Conservation (phyloP, 1,140 invertebrate species). For the Pachyrhynchus sulphureomaculatus region DNA sequence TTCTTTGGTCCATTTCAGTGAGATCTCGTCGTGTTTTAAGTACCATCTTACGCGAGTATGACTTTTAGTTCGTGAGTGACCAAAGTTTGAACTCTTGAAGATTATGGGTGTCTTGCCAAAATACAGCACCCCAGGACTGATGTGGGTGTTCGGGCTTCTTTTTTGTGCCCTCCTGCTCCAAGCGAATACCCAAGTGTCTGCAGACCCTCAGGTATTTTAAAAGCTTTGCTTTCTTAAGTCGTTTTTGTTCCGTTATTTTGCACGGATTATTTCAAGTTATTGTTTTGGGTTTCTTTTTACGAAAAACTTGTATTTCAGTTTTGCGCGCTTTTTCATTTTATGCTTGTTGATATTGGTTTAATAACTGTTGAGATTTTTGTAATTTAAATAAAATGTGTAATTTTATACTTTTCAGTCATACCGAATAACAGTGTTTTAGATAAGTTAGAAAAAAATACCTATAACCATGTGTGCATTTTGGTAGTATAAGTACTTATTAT, state of each 20-base stretch:
- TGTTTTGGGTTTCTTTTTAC: too few relatives aligned
- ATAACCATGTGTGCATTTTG: too few relatives aligned
- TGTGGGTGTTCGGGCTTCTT: slow-evolving; percentile 15
- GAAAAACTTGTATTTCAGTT: too few relatives aligned
- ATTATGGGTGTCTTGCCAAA: slow-evolving; percentile 12
- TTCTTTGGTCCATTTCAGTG: slow-evolving; percentile 21
- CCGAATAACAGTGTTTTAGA: too few relatives aligned
- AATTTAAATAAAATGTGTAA: too few relatives aligned
- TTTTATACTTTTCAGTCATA: too few relatives aligned
- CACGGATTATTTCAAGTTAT: neutral
- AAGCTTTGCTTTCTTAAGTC: neutral
- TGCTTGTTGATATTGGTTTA: too few relatives aligned
- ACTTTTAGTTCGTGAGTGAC: slow-evolving; percentile 19
- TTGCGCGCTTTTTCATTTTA: too few relatives aligned
- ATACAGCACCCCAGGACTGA: slow-evolving; percentile 8
- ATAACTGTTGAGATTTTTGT: too few relatives aligned
- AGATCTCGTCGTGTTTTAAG: slow-evolving; percentile 8
- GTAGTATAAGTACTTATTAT: too few relatives aligned
- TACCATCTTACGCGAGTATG: slow-evolving; percentile 12
- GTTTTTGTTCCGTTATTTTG: neutral
- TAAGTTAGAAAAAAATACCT: too few relatives aligned
- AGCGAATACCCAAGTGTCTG: slow-evolving; percentile 11
- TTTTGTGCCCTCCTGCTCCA: slow-evolving; percentile 21
- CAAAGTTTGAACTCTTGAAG: neutral
- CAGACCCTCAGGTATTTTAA: slow-evolving; percentile 17